These are phyloP conservation scores for Urocitellus parryii DNA, from an alignment of 2,113 vertebrate genomes.

Conservation along the genomic window DNA sequence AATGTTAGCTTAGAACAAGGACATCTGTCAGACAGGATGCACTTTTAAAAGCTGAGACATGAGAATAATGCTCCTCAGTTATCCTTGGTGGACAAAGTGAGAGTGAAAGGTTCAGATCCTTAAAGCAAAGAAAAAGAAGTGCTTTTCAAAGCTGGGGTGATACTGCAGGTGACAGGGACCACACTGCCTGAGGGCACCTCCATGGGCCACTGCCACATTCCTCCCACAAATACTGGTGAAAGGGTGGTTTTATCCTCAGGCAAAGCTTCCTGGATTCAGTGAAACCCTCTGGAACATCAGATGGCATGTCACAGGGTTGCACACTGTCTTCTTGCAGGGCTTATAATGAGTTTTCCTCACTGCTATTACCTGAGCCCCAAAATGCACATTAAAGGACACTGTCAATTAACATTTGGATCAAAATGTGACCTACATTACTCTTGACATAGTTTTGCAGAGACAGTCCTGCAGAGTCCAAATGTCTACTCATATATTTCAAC, in stretches of 20 bases:
- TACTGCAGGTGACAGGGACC: conserved; percentile 85
- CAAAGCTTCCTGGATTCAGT: conserved; percentile 83
- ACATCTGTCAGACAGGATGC: conserved; percentile 64
- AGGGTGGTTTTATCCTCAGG: conserved; percentile 86
- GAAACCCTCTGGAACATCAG: conserved; percentile 82
- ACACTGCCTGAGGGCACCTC: conserved; percentile 82
- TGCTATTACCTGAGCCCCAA: conserved; percentile 79
- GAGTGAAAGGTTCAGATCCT: conserved; percentile 82
- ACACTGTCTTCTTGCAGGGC: conserved; percentile 70
- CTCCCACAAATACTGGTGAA: conserved; percentile 73
- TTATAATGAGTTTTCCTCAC: conserved; percentile 79
- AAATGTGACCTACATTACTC: conserved; percentile 49
- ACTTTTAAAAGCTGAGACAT: conserved; percentile 74
- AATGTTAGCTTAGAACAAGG: conserved; percentile 80
- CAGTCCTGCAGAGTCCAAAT: conserved; percentile 31
- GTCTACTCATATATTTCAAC: conserved; percentile 17
- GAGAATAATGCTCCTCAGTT: conserved; percentile 78
- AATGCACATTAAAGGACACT: conserved; percentile 69
- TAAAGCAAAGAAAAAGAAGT: conserved; percentile 76
- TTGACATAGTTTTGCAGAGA: conserved; percentile 53
- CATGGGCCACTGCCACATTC: conserved; percentile 68
- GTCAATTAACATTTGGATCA: conserved; percentile 72
- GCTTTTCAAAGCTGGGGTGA: conserved; percentile 84
- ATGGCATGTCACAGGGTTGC: conserved; percentile 81
- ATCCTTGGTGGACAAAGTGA: conserved; percentile 82